Evolutionary conservation across 2,797 vertebrate genomes (phyloP).

Genomic region (Mastacembelus armatus): DNA sequence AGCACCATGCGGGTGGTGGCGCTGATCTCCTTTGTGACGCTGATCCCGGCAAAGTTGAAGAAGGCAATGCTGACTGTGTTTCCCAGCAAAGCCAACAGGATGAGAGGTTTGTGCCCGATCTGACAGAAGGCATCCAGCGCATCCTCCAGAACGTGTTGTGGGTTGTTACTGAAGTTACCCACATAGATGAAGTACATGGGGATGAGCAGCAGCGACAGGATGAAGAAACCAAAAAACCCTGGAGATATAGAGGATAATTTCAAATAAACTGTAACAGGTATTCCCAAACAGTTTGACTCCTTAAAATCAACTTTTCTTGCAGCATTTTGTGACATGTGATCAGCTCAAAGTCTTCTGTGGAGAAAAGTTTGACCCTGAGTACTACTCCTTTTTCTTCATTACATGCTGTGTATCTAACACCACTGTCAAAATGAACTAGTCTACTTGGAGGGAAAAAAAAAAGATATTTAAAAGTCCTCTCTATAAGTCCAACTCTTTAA

Average conservation of each 20-base stretch:
- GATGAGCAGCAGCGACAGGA: constrained; percentile 90
- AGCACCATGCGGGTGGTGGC: constrained; percentile 97
- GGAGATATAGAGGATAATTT: background rate
- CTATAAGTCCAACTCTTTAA: no score
- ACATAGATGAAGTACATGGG: constrained; percentile 92
- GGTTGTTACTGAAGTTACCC: constrained; percentile 84
- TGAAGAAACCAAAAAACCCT: constrained; percentile 93
- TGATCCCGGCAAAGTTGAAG: constrained; percentile 97
- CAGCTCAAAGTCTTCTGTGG: no score
- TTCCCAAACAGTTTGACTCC: rapidly evolving
- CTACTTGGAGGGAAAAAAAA: no score
- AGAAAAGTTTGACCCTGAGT: no score
- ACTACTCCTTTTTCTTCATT: no score
- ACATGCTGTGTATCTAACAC: no score
- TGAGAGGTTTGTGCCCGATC: constrained; percentile 87
- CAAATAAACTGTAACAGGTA: background rate
- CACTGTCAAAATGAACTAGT: no score
- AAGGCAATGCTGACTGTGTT: constrained; percentile 96
- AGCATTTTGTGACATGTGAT: no score
- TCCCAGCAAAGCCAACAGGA: constrained; percentile 88
- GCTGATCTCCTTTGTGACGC: constrained; percentile 95
- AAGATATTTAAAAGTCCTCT: no score
- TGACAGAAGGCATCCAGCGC: constrained; percentile 94
- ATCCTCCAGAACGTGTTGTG: constrained; percentile 88
- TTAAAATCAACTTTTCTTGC: no score